Conservation (phyloP, 2,888 invertebrate genomes). For the Orchesellides sinensis region DNA sequence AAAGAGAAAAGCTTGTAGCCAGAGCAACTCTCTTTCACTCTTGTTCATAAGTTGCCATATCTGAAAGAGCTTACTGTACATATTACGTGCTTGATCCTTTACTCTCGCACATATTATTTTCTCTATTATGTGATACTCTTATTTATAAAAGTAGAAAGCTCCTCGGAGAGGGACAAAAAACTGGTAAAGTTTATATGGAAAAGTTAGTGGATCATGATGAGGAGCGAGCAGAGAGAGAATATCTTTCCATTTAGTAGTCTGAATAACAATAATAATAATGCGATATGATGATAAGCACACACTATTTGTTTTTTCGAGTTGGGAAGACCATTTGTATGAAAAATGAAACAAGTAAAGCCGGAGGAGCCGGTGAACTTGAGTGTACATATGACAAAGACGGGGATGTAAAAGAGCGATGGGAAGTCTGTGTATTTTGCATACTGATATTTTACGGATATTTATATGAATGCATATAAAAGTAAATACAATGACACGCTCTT, state of each 20-base stretch:
- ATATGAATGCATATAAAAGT: not conserved
- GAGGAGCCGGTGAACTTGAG: constrained; percentile 53
- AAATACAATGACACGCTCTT: constrained; percentile 35
- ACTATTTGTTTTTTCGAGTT: constrained; percentile 50
- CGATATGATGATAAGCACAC: too few species aligned
- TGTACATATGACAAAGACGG: not conserved
- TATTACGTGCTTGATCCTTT: constrained; percentile 48
- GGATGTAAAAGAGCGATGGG: constrained; percentile 25
- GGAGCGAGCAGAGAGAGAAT: constrained; percentile 9
- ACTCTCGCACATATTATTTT: constrained; percentile 50
- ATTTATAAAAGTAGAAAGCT: constrained; percentile 49
- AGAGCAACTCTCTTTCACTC: constrained; percentile 35
- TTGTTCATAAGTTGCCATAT: constrained; percentile 13
- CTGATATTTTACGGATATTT: too few species aligned
- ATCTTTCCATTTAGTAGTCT: constrained; percentile 50
- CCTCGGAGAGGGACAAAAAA: constrained; percentile 46
- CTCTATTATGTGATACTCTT: constrained; percentile 18
- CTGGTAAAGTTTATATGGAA: constrained; percentile 44
- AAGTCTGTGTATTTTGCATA: constrained; percentile 23
- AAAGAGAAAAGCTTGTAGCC: constrained; percentile 3
- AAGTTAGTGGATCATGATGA: constrained; percentile 44
- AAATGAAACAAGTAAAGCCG: constrained; percentile 16
- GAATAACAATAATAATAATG: constrained; percentile 53
- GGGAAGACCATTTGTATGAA: constrained; percentile 52
- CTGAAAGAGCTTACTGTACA: constrained; percentile 22